A percentile compares a stretch with the other conserved stretches of the same genome.
These are phyloP conservation scores for Aricia agestis DNA, from an alignment of 1,140 invertebrate species.

Conservation along the genomic window DNA sequence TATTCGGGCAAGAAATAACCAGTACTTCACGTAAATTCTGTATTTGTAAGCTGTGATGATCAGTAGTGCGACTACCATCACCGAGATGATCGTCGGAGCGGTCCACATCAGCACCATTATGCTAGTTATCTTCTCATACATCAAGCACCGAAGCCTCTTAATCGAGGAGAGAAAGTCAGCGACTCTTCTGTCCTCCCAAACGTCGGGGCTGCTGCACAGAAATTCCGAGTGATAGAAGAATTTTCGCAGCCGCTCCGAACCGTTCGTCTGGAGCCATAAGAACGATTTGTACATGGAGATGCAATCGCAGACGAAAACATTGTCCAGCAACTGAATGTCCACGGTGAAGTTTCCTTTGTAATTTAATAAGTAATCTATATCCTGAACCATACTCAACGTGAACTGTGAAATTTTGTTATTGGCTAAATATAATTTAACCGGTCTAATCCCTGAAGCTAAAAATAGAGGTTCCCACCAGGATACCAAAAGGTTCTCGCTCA, in stretches of 20 bases:
- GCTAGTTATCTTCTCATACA: constrained; percentile 55
- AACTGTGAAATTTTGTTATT: constrained; percentile 77
- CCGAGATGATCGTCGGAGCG: constrained; percentile 41
- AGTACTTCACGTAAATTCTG: constrained; percentile 75
- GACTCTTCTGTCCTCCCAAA: constrained; percentile 61
- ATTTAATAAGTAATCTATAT: constrained; percentile 69
- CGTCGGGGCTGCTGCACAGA: constrained; percentile 60
- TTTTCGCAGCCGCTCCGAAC: constrained; percentile 40
- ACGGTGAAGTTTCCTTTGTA: constrained; percentile 37
- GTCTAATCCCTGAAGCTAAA: constrained; percentile 44
- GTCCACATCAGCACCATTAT: constrained; percentile 57
- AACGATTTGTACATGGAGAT: constrained; percentile 57
- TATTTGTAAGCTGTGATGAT: constrained; percentile 51
- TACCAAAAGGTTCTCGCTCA: constrained; percentile 71
- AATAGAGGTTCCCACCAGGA: constrained; percentile 74
- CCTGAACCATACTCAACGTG: constrained; percentile 75
- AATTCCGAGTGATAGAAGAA: constrained; percentile 52
- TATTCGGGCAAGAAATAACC: constrained; percentile 74
- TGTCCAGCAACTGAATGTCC: constrained; percentile 69
- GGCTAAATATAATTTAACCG: constrained; percentile 57
- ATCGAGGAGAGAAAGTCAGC: constrained; percentile 58
- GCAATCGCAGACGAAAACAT: constrained; percentile 77
- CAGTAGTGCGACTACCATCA: constrained; percentile 35
- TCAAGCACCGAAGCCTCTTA: constrained; percentile 44
- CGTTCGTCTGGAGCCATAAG: constrained; percentile 58